Conservation (phyloP, 2,797 vertebrate genomes). For the Ctenochaetus hawaiiensis region DNA sequence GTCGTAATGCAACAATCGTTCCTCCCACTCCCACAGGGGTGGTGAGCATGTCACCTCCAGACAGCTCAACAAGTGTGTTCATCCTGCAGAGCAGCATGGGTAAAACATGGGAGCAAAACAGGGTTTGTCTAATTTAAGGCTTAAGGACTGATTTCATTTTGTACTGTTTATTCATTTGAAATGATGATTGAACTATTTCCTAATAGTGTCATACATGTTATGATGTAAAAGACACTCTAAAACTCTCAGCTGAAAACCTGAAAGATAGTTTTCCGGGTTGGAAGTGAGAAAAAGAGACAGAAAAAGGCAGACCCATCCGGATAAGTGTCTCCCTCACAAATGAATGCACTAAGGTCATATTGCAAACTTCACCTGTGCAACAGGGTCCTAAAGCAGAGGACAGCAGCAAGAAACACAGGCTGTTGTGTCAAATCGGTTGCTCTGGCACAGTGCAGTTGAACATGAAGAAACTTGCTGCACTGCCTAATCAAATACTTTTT, state of each 20-base stretch:
- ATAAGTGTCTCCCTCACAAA: not conserved
- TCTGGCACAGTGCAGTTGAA: too few species aligned
- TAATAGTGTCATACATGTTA: too few species aligned
- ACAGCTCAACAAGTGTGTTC: conserved; percentile 1
- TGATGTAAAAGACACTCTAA: too few species aligned
- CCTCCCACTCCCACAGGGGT: not conserved
- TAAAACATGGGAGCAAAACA: not conserved
- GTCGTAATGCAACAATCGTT: not conserved
- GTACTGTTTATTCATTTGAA: not conserved
- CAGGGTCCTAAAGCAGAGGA: too few species aligned
- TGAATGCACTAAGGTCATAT: not conserved
- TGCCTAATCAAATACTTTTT: not conserved
- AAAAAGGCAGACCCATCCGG: too few species aligned
- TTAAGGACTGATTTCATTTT: not conserved
- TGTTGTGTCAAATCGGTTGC: too few species aligned
- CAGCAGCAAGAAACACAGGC: too few species aligned
- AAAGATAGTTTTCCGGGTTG: not conserved
- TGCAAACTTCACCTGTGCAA: too few species aligned
- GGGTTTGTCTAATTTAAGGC: not conserved
- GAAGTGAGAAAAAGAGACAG: too few species aligned
- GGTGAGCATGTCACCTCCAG: conserved; percentile 8
- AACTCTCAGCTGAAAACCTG: too few species aligned
- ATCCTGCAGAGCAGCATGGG: not conserved
- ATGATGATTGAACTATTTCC: not conserved
- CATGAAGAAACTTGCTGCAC: not conserved